Base-by-base conservation (phyloP, 2,113 vertebrate species). In the Laterallus jamaicensis region DNA sequence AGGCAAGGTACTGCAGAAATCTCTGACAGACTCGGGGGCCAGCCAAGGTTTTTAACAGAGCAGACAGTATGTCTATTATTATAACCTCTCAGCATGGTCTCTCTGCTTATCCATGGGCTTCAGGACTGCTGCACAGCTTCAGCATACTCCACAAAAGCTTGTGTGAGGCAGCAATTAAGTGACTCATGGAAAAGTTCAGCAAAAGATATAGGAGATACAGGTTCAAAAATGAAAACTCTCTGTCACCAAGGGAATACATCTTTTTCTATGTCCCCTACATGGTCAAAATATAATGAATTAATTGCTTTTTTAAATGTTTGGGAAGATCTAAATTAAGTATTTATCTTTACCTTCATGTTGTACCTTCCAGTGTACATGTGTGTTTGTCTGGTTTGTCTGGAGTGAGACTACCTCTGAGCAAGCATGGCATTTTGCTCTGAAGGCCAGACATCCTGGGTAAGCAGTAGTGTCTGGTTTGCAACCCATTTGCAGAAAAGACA, bases 21-120 rank as follows among this genome's bases (percentile, higher is more conserved):
- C 29, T 77, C 84, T 58, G 54, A 60, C 49, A 70, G 44, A 50
- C 32, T 79, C 35, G 29, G 29, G 32, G 42, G 11, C 32, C 91
- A 95, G 31, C 26, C n/a, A 95, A 64, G 62, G 70, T 85, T 89
- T 94, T 91, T 62, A 90, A 62, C 50, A 69, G 39, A 92, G 15
- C 9, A 60, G 17, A 29, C 15, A 3, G 49, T 59, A 67, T 84
- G 15, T 86, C 50, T 60, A 18, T 56, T 60, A 71, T 52, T 54
- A 64, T 31, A 95, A 83, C 54, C 24, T 73, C 86, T 66, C 84
- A 82, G 81, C 49, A 76, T 31, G 69, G 8, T 85, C 54, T 40
- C 37, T 76, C 35, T 82, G 39, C 54, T 84, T 91, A 85, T 49
- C 59, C 67, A 54, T 13, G 58, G 74, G 60, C 47, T 86, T 90